phyloP scores from a whole-genome alignment of 2,113 vertebrate species.

The Grammomys dolichurus region DNA sequence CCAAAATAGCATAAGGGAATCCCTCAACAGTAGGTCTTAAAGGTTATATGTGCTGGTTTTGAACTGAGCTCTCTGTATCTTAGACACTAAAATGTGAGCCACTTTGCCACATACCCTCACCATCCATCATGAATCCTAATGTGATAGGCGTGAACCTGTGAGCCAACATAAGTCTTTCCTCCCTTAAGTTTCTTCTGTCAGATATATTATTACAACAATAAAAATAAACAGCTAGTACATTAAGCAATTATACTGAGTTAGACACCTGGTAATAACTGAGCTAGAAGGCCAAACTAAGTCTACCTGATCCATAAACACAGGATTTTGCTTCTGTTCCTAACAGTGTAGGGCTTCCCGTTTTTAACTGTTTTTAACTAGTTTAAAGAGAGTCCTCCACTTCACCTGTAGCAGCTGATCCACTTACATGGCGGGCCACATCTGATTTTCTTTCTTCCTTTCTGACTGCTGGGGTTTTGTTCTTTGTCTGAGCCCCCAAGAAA shows the following conservation, averaged over 20 bases:
- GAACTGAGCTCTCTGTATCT: not conserved
- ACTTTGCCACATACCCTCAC: not conserved
- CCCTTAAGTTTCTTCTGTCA: not conserved
- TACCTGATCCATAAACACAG: not conserved
- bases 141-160: not conserved
- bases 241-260: not conserved
- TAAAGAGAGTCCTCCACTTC: not conserved
- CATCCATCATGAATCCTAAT: not conserved
- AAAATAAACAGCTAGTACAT: not conserved
- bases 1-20: not conserved
- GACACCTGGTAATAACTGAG: not conserved
- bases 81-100: not conserved
- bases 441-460: conserved; percentile 9
- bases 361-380: not conserved
- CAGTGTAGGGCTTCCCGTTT: not conserved
- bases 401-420: not conserved
- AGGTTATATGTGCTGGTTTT: not conserved
- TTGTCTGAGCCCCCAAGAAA: not conserved
- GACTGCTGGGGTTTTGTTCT: not conserved
- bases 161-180: not conserved
- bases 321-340: not conserved
- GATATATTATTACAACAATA: not conserved
- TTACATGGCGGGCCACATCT: not conserved
- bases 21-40: not conserved
- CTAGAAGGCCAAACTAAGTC: not conserved